A percentile compares a stretch with the other conserved stretches of the same genome.
Evolutionary conservation across 2,113 vertebrate species (phyloP).

Genomic region (Gobio gobio): DNA sequence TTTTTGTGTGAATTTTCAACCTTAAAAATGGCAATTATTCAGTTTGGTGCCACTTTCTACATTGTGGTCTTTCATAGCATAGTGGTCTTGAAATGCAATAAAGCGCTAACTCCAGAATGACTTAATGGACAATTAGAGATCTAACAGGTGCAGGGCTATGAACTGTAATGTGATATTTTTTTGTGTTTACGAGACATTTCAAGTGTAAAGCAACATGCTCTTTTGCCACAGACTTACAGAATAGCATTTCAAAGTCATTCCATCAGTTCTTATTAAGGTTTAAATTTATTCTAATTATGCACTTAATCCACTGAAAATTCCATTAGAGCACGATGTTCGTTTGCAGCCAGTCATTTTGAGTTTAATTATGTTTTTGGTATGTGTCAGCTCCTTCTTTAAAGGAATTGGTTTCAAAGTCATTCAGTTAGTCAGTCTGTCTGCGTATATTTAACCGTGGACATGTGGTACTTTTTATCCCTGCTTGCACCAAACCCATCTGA

Average conservation of each 20-base stretch:
- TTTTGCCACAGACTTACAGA: not conserved
- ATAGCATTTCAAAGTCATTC: not conserved
- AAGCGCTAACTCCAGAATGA: not conserved
- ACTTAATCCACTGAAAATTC: not conserved
- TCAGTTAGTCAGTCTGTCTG: not conserved
- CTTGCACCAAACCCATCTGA: too few relatives aligned
- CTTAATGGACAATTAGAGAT: slow-evolving; percentile 12
- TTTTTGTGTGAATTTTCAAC: not conserved
- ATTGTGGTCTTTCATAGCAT: not conserved
- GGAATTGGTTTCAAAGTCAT: not conserved
- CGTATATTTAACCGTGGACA: too few relatives aligned
- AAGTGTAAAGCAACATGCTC: not conserved
- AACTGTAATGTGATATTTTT: not conserved
- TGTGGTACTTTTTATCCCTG: too few relatives aligned
- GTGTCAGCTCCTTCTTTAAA: not conserved
- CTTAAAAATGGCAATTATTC: not conserved
- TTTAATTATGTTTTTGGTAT: not conserved
- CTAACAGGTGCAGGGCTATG: not conserved
- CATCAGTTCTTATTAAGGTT: not conserved
- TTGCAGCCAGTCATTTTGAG: not conserved
- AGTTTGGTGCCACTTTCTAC: not conserved
- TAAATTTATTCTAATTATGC: not conserved
- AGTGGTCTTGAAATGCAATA: not conserved
- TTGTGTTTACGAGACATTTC: not conserved
- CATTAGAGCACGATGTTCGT: not conserved